A percentile compares a stretch with the other conserved stretches of the same genome.
Evolutionary conservation across 2,888 invertebrate species (phyloP).

Genomic region (Pristionchus fissidentatus): DNA sequence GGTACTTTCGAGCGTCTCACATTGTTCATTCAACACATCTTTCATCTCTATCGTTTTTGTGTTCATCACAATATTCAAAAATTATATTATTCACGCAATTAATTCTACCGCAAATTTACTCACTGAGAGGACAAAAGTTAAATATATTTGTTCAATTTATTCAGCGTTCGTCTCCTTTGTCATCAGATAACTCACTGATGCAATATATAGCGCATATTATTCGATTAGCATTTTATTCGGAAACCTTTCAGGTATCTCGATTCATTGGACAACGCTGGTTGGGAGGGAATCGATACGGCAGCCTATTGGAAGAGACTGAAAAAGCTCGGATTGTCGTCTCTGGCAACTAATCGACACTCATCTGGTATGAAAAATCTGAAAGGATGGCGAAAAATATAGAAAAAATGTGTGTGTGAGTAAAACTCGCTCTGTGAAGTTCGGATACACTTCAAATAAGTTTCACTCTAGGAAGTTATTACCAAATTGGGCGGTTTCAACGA

Average conservation of each 20-base stretch:
- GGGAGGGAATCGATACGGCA: constrained; percentile 83
- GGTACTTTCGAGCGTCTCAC: constrained; percentile 52
- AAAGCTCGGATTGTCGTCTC: constrained; percentile 63
- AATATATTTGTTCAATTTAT: too few species aligned
- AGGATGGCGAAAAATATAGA: neutral
- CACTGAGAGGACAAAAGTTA: too few species aligned
- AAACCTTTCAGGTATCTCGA: constrained; percentile 72
- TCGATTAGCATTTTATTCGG: neutral
- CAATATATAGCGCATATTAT: neutral
- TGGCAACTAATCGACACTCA: constrained; percentile 59
- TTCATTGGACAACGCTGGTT: constrained; percentile 81
- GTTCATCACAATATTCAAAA: too few species aligned
- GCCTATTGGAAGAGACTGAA: constrained; percentile 77
- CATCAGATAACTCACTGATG: too few species aligned
- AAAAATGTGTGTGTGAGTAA: neutral
- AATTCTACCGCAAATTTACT: too few species aligned
- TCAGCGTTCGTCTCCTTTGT: too few species aligned
- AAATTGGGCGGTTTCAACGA: too few species aligned
- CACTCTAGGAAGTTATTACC: too few species aligned
- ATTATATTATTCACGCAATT: too few species aligned
- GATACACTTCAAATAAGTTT: too few species aligned
- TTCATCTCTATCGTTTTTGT: too few species aligned
- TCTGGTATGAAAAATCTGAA: neutral
- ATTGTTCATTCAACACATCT: neutral
- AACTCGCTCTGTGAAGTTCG: too few species aligned